Percentiles rank a stretch among this genome's conserved stretches.
phyloP scores from a whole-genome alignment of 2,797 vertebrate genomes.

The Eulemur mongoz region DNA sequence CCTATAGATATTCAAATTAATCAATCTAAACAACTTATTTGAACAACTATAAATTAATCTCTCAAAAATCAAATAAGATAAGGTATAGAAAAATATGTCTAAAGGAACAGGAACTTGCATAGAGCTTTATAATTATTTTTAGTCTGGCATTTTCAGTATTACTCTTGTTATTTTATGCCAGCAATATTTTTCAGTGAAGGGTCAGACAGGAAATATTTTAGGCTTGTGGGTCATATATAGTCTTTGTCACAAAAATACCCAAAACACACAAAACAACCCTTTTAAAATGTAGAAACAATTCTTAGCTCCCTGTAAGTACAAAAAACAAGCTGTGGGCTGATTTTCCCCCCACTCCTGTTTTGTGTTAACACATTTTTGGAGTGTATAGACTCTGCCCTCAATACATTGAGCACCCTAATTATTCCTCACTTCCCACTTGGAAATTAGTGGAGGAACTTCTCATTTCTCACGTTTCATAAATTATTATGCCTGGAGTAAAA shows the following conservation, averaged over 20 bases:
- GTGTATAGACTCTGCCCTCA: not conserved
- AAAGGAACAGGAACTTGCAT: not conserved
- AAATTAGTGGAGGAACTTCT: not conserved
- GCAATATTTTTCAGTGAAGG: slow-evolving; percentile 6
- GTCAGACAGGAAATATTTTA: not conserved
- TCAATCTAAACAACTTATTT: not conserved
- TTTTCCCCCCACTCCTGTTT: not conserved
- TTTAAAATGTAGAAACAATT: slow-evolving; percentile 17
- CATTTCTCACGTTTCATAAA: not conserved
- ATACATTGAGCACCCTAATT: not conserved
- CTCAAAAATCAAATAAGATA: slow-evolving; percentile 8
- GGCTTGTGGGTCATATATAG: not conserved
- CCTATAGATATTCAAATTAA: not conserved
- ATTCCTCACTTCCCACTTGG: not conserved
- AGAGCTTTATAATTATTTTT: not conserved
- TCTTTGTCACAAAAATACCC: not conserved
- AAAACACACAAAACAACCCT: not conserved
- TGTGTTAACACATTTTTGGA: not conserved
- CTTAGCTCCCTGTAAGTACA: not conserved
- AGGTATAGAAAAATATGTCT: not conserved
- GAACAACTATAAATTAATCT: slow-evolving; percentile 11
- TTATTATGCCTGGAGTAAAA: not conserved
- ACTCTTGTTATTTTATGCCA: slow-evolving; percentile 18
- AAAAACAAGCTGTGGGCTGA: not conserved
- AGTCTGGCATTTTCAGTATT: not conserved